A percentile compares a stretch with the other conserved stretches of the same genome.
phyloP scores from a whole-genome alignment of 2,888 invertebrate species.

The Cryptocheilus praepositus region DNA sequence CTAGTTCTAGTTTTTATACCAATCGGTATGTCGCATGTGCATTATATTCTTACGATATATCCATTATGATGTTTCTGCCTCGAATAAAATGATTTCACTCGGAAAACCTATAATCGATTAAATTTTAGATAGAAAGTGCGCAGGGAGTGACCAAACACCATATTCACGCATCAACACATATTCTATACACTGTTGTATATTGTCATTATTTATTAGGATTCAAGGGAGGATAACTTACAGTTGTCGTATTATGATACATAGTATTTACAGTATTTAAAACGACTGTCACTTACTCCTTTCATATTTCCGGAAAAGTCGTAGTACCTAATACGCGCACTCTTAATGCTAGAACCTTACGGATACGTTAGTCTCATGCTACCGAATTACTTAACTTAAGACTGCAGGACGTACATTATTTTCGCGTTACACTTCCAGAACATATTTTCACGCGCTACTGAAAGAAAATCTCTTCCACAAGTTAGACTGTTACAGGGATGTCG shows the following conservation, averaged over 20 bases:
- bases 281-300: slow-evolving; percentile 20
- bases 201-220: slow-evolving; percentile 71
- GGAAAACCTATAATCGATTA: not conserved
- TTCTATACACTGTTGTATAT: slow-evolving; percentile 60
- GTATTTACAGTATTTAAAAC: slow-evolving; percentile 65
- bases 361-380: slow-evolving; percentile 46
- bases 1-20: slow-evolving; percentile 44
- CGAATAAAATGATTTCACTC: not conserved
- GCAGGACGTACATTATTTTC: slow-evolving; percentile 46
- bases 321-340: slow-evolving; percentile 32
- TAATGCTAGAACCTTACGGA: slow-evolving; percentile 43
- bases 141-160: slow-evolving; percentile 14
- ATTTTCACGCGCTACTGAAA: too few species aligned
- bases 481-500: too few species aligned
- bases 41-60: slow-evolving; percentile 29
- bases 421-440: too few species aligned
- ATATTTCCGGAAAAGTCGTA: slow-evolving; percentile 22
- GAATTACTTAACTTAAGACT: slow-evolving; percentile 47
- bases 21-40: slow-evolving; percentile 24
- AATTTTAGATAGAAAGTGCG: too few species aligned
- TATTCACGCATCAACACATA: too few species aligned
- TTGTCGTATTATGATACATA: slow-evolving; percentile 67
- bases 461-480: too few species aligned
- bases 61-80: not conserved
- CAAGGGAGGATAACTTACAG: slow-evolving; percentile 69